Conservation (phyloP, 1,140 invertebrate species). For the Drosophila repleta region DNA sequence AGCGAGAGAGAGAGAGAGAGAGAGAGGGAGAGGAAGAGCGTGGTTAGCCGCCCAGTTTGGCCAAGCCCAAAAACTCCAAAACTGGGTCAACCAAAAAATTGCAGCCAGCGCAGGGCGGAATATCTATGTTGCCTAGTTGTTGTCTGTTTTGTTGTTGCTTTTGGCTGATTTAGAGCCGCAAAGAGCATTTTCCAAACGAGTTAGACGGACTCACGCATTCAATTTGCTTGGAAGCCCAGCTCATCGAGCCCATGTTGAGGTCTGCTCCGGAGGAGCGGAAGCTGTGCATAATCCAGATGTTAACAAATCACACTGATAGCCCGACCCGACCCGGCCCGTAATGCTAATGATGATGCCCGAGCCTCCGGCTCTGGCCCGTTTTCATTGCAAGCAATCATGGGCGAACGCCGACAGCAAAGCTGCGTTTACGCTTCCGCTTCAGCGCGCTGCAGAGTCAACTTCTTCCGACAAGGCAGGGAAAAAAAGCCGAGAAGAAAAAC, state of each 20-base stretch:
- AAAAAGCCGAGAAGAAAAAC: constrained; percentile 6
- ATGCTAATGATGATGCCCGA: constrained; percentile 33
- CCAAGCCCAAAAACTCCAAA: neutral
- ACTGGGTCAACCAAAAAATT: constrained; percentile 28
- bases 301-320: neutral
- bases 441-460: constrained; percentile 26
- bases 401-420: neutral
- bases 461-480: constrained; percentile 31
- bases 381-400: neutral
- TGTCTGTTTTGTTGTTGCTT: neutral
- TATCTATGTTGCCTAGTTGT: neutral
- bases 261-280: too few species aligned
- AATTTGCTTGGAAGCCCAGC: too few species aligned
- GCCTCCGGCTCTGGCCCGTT: neutral
- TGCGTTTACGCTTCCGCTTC: constrained; percentile 60
- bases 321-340: neutral
- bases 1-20: too few species aligned
- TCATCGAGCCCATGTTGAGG: too few species aligned
- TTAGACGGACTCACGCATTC: neutral
- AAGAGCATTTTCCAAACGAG: constrained; percentile 17
- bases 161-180: neutral
- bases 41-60: neutral
- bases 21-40: too few species aligned
- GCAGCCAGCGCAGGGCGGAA: neutral
- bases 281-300: neutral